phyloP scores from a whole-genome alignment of 2,797 vertebrate species.

The Florisuga fusca region DNA sequence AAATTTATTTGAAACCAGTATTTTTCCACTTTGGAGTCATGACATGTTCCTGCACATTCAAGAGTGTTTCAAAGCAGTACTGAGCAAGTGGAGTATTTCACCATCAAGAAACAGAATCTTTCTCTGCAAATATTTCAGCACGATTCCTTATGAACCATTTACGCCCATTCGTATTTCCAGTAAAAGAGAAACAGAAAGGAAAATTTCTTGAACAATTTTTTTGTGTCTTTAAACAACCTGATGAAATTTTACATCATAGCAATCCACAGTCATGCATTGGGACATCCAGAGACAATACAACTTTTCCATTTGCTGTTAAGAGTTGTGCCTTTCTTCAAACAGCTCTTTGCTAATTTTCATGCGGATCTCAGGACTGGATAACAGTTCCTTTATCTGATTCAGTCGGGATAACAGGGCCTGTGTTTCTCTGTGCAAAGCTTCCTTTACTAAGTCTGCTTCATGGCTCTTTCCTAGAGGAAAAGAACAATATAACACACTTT shows the following conservation, averaged over 20 bases:
- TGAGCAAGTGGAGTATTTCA: background rate
- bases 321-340: conserved; percentile 67
- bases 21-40: background rate
- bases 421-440: conserved; percentile 79
- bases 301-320: conserved; percentile 33
- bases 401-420: conserved; percentile 77
- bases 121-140: background rate
- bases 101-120: background rate
- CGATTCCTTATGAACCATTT: background rate
- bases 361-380: conserved; percentile 79
- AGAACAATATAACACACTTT: conserved; percentile 77
- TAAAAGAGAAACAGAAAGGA: background rate
- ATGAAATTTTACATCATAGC: background rate
- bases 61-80: background rate
- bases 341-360: conserved; percentile 81
- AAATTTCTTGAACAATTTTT: conserved; percentile 26
- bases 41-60: background rate
- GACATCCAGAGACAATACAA: background rate
- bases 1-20: background rate
- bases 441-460: conserved; percentile 76
- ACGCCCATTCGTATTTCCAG: background rate
- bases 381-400: conserved; percentile 82
- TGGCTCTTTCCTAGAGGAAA: conserved; percentile 80
- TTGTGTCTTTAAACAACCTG: background rate
- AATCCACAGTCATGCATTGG: conserved; percentile 33